phyloP scores from a whole-genome alignment of 2,888 invertebrate species.

The Drosophila koepferae region DNA sequence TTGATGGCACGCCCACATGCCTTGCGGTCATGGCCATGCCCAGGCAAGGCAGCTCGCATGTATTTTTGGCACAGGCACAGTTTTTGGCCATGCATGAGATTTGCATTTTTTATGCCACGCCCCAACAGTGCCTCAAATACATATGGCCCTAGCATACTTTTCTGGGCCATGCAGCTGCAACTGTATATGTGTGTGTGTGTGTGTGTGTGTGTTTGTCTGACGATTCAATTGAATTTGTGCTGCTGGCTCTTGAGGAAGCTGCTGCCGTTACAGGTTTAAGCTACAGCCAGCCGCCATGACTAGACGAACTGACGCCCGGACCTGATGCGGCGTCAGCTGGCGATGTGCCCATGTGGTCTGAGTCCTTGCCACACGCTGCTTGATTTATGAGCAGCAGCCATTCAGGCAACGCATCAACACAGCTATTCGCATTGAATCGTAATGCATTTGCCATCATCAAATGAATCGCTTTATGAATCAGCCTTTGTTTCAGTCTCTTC shows the following conservation, averaged over 20 bases:
- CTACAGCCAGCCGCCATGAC: slow-evolving; percentile 28
- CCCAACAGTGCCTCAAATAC: slow-evolving; percentile 43
- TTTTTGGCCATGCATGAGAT: slow-evolving; percentile 75
- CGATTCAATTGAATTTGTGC: slow-evolving; percentile 75
- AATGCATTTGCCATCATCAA: slow-evolving; percentile 6
- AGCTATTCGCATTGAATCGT: slow-evolving; percentile 7
- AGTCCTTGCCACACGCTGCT: slow-evolving; percentile 11
- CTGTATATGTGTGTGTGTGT: slow-evolving; percentile 7
- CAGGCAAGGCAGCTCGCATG: slow-evolving; percentile 38
- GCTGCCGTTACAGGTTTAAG: slow-evolving; percentile 43
- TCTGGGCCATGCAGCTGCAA: slow-evolving; percentile 59
- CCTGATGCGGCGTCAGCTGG: slow-evolving; percentile 39
- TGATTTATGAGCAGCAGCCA: slow-evolving; percentile 63
- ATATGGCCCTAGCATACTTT: slow-evolving; percentile 70
- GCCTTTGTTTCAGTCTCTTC: background rate
- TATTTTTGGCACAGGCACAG: slow-evolving; percentile 68
- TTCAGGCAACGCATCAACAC: slow-evolving; percentile 62
- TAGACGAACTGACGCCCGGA: slow-evolving; percentile 49
- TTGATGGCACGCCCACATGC: slow-evolving; percentile 30
- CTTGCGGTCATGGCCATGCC: slow-evolving; percentile 72
- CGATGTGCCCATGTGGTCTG: slow-evolving; percentile 54
- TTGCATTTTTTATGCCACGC: slow-evolving; percentile 68
- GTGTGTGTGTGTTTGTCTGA: slow-evolving; percentile 33
- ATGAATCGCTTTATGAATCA: slow-evolving; percentile 35
- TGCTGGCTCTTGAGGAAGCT: slow-evolving; percentile 51